Base-by-base conservation (phyloP, 2,888 invertebrate genomes). In the Holacanthella duospinosa region DNA sequence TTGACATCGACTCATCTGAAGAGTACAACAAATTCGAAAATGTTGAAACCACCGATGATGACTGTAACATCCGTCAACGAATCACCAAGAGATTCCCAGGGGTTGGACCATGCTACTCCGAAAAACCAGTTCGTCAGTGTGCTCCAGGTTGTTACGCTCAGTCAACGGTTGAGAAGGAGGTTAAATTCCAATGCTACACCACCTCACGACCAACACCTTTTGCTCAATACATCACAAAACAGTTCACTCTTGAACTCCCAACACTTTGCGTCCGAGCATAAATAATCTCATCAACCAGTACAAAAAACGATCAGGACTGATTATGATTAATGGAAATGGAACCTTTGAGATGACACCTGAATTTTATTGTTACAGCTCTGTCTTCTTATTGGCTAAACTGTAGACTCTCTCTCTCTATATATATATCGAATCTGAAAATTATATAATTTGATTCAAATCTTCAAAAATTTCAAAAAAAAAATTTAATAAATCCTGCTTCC, bases 61-160 rank as follows among this genome's bases (percentile, higher is more conserved):
- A 48, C 48, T 48, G 48, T 21, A 48, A 48, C 21, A 21, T 48
- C 19, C 21, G n/a, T 21, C 19, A 48, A 21, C 48, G 48, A 9
- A 48, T 48, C 21, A 21, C 21, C 48, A 48, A 48, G 48, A 9
- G 48, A 48, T n/a, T 48, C 48, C 48, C 48, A 48, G 48, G 48
- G 19, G 12, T n/a, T n/a, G 48, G 48, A 4, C 12, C n/a, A 4
- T 48, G 48, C 48, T 21, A n/a, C 21, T 48, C 48, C n/a, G 48
- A 48, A 21, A 9, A 48, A 48, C 12, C 48, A 4, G 21, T 48
- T 21, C 48, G n/a, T 21, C 48, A 48, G 21, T 48, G 48, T 21
- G 21, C 12, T 21, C 48, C 48, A n/a, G 48, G 48, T n/a, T 48
- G 48, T 21, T 48, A n/a, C n/a, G 12, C 48, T 21, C 12, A 48